Base-by-base conservation (phyloP, 2,797 vertebrate genomes). In the Ispidina picta region DNA sequence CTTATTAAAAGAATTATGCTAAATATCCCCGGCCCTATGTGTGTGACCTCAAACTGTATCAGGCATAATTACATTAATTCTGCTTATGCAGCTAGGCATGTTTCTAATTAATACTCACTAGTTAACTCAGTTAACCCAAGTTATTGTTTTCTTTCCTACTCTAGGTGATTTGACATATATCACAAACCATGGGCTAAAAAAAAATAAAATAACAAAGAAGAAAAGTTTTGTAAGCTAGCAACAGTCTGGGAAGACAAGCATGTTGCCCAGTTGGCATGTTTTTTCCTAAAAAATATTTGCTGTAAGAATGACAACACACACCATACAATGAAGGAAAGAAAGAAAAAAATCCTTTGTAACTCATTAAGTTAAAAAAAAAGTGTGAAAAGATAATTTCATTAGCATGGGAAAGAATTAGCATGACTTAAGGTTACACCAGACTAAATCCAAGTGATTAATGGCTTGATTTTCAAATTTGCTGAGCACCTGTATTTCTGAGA, bases 391-490 rank as follows among this genome's bases (percentile, higher is more conserved):
- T 3, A 79, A 78, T 81, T 74, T 85, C 37, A 73, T 59, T 66
- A 48, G 4, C 3, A 15, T 72, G n/a, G 59, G 29, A 74, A 88
- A 77, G 33, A 82, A 80, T 69, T 37, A 71, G 29, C n/a, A 62
- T 3, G 13, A 65, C 11, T 74, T 55, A 68, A 35, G 52, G 21
- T 62, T 77, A 80, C 7, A 87, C 1, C n/a, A 75, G 54, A 43
- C 9, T 65, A 83, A 93, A 80, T 58, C 17, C 51, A 73, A 71
- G 29, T 80, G 88, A 88, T 77, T 77, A 88, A 86, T 80, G 62
- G 23, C n/a, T 86, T 74, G 37, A 85, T 89, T 87, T 94, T 58
- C 51, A 92, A 69, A 84, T 85, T 44, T 65, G 25, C 75, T 71
- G 58, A 94, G 35, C 28, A 83, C 35, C 37, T 75, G 8, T n/a